Conservation (phyloP, 1,140 invertebrate species). For the Euura saliciscinereae region DNA sequence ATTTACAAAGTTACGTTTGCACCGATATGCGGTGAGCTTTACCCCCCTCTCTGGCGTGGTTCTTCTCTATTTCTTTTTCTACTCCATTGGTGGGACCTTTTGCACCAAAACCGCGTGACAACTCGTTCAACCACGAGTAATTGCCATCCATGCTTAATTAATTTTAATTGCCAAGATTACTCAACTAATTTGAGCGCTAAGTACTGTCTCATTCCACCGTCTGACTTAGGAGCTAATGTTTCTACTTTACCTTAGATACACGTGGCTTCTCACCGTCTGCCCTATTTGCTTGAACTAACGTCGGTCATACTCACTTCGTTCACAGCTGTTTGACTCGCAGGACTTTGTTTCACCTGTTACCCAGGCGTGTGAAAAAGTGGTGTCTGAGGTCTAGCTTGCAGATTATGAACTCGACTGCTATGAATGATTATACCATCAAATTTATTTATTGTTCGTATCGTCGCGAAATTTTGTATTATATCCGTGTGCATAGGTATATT, state of each 20-base stretch:
- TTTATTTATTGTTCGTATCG: no score
- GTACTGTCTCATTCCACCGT: constrained; percentile 33
- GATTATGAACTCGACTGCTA: no score
- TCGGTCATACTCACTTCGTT: not conserved
- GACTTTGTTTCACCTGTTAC: not conserved
- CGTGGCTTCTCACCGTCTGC: not conserved
- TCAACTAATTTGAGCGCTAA: constrained; percentile 49
- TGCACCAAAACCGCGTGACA: not conserved
- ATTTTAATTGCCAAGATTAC: constrained; percentile 53
- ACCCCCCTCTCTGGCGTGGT: no score
- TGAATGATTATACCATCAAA: no score
- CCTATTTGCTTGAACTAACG: not conserved
- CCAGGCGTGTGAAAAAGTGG: not conserved
- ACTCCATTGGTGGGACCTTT: no score
- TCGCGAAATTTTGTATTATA: no score
- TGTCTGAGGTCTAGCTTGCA: not conserved
- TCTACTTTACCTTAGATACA: constrained; percentile 13
- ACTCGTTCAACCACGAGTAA: constrained; percentile 25
- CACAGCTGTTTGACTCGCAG: not conserved
- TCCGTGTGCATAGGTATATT: no score
- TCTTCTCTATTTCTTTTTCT: no score
- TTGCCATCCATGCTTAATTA: constrained; percentile 51
- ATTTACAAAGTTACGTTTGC: no score
- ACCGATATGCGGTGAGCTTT: no score
- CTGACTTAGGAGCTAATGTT: constrained; percentile 20